phyloP scores from a whole-genome alignment of 2,113 vertebrate species.

The Columba janthina region DNA sequence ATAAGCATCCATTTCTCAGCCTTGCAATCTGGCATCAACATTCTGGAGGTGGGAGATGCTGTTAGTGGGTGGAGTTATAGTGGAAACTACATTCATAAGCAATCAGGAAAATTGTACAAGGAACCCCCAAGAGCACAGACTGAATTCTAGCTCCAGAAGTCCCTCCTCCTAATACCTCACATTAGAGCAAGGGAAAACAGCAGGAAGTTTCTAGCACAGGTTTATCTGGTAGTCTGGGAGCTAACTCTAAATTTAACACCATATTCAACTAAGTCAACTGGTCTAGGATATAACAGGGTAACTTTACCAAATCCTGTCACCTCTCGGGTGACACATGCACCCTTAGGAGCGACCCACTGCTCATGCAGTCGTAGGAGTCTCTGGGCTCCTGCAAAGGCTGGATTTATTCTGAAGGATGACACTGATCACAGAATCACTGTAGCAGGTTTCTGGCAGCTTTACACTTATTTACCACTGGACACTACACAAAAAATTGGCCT shows the following conservation, averaged over 20 bases:
- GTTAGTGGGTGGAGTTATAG: not conserved
- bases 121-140: not conserved
- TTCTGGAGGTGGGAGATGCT: not conserved
- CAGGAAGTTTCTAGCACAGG: not conserved
- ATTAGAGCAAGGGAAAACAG: not conserved
- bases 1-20: not conserved
- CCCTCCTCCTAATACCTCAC: not conserved
- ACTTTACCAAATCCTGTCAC: not conserved
- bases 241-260: not conserved
- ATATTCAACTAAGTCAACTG: not conserved
- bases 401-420: not conserved
- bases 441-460: not conserved
- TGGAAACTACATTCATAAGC: not conserved
- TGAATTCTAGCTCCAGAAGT: not conserved
- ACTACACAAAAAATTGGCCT: not conserved
- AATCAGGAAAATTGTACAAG: not conserved
- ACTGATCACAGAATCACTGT: not conserved
- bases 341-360: rapidly evolving
- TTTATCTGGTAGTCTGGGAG: not conserved
- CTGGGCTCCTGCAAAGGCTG: not conserved
- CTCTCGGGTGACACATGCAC: not conserved
- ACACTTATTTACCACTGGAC: not conserved
- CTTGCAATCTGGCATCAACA: not conserved
- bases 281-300: not conserved
- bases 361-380: not conserved